Evolutionary conservation across 1,140 invertebrate species (phyloP).

Genomic region (Pantala flavescens): DNA sequence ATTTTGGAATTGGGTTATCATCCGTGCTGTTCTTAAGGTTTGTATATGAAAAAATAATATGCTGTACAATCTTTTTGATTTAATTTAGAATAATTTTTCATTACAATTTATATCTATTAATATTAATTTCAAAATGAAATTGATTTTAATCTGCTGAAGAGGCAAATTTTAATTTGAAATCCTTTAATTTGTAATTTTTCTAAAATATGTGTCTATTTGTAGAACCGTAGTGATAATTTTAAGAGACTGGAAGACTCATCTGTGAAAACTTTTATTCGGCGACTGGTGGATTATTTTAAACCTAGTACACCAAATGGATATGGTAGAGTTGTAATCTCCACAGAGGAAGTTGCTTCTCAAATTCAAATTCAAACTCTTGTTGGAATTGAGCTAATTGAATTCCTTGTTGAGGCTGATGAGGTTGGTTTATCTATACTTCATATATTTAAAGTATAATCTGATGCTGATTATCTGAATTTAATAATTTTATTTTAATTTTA

Average conservation of each 20-base stretch:
- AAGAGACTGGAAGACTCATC: conserved; percentile 59
- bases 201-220: conserved; percentile 22
- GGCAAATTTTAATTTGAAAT: no score
- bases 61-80: no score
- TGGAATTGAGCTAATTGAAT: conserved; percentile 68
- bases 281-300: conserved; percentile 74
- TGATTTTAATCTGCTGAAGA: background rate
- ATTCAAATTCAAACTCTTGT: conserved; percentile 53
- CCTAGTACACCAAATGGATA: conserved; percentile 42
- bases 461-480: no score
- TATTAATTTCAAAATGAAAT: conserved; percentile 14
- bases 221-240: conserved; percentile 41
- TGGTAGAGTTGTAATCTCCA: conserved; percentile 48
- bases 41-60: no score
- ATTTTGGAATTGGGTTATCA: conserved; percentile 76
- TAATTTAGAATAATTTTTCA: conserved; percentile 11
- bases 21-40: conserved; percentile 66
- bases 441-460: no score
- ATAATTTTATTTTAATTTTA: no score
- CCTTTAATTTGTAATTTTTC: conserved; percentile 9
- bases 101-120: conserved; percentile 25
- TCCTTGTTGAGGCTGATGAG: conserved; percentile 49
- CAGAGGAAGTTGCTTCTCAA: conserved; percentile 50
- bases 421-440: no score
- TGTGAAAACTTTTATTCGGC: conserved; percentile 65